Evolutionary conservation across 2,888 invertebrate species (phyloP).

Genomic region (Cactoblastis cactorum): DNA sequence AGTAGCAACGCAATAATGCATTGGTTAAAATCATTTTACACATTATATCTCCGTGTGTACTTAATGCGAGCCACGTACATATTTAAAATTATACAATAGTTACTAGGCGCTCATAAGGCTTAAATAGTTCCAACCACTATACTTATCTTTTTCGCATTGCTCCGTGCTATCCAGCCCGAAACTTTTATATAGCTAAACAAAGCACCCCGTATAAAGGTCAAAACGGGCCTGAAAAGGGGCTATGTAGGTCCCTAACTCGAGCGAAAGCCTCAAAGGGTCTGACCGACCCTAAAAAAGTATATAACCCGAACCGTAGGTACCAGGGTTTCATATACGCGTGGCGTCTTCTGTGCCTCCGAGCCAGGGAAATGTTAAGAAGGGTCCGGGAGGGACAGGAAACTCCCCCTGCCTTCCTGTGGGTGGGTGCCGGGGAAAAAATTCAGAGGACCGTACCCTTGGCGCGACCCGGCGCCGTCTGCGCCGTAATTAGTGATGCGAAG

Average conservation of each 20-base stretch:
- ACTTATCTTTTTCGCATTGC: constrained; percentile 23
- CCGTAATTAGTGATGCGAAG: constrained; percentile 76
- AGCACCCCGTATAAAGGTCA: constrained; percentile 61
- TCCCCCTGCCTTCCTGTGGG: constrained; percentile 56
- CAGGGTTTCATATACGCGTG: constrained; percentile 65
- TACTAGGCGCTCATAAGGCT: constrained; percentile 14
- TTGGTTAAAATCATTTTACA: no score
- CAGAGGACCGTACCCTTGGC: constrained; percentile 74
- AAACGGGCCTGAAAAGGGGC: constrained; percentile 61
- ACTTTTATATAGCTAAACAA: constrained; percentile 61
- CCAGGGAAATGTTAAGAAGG: constrained; percentile 77
- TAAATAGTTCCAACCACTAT: constrained; percentile 11
- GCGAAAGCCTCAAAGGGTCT: constrained; percentile 67
- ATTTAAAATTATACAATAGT: no score
- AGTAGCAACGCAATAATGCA: no score
- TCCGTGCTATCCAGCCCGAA: constrained; percentile 38
- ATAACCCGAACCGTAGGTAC: constrained; percentile 66
- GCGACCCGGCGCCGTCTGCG: constrained; percentile 72
- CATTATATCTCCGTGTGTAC: no score
- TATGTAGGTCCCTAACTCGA: constrained; percentile 69
- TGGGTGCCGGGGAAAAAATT: constrained; percentile 70
- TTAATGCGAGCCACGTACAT: no score
- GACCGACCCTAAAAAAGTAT: constrained; percentile 75
- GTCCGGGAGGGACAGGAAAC: constrained; percentile 67
- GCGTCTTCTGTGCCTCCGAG: constrained; percentile 66